Evolutionary conservation across 2,888 invertebrate species (phyloP), one percentile per base, ranked within the genome.

Genomic region (Ophion obscuratus): DNA sequence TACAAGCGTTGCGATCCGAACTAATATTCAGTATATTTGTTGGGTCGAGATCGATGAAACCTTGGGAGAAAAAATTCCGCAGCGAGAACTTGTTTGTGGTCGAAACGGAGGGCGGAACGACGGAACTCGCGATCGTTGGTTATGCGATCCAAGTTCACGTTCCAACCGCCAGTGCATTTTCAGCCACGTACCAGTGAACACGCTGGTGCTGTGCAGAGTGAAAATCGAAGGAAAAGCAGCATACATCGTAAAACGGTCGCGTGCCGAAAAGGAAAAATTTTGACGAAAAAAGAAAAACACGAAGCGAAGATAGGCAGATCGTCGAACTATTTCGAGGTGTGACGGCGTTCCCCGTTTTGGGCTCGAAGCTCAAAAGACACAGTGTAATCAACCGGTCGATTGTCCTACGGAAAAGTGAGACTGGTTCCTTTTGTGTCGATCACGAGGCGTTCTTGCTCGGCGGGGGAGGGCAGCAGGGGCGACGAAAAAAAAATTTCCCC

Each of bases 141-240:
- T 53, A 11, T 71, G 14, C 53, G 68, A 68, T 20, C 68, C 44
- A 44, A 44, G 68, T 68, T 9, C 68, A 24, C 68, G 68, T 40
- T 68, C 53, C 53, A 53, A 27, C 20, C 47, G 67, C 20, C 86
- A 86, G 86, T 86, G 86, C 84, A 84, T 86, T 73, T 78, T 81
- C 78, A 79, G 86, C 86, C 79, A 78, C 84, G 79, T 75, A 81
- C 70, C 84, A 75, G 86, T 86, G 61, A 81, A 40, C 1, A 79
- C 80, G 80, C 40, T 85, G 62, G 68, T 80, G 9, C 66, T 44
- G 74, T 74, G 80, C 76, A 64, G 57, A 74, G 62, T 74, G 73
- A 59, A 47, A 62, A 74, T 44, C 31, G 59, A 71, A 40, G 14
- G 67, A 84, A n/a, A 31, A 31, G 17, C 71, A 36, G 40, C 44